phyloP scores from a whole-genome alignment of 2,797 vertebrate genomes.

The Avahi laniger region DNA sequence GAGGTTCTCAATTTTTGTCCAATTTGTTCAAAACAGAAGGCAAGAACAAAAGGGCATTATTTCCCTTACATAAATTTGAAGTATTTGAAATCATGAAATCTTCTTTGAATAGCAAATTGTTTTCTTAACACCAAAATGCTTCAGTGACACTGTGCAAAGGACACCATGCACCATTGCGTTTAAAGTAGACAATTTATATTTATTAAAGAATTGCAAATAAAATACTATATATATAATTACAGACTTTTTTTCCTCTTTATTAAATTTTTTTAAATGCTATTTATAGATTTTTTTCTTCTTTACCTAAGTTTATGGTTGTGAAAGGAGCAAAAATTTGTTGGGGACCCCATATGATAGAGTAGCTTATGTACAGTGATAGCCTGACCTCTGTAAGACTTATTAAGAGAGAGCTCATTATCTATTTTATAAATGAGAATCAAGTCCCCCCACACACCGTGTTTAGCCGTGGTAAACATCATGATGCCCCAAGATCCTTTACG shows the following conservation, averaged over 20 bases:
- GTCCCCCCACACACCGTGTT: not conserved
- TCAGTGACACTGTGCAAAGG: not conserved
- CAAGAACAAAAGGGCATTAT: not conserved
- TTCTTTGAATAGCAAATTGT: not conserved
- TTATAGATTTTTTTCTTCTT: not conserved
- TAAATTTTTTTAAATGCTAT: not conserved
- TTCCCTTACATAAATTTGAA: not conserved
- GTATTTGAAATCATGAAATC: not conserved
- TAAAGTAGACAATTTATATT: not conserved
- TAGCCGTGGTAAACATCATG: not conserved
- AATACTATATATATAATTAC: not conserved
- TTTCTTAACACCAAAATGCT: not conserved
- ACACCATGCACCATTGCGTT: not conserved
- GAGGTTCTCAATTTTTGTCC: not conserved
- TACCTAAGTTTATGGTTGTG: not conserved
- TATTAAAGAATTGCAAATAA: not conserved
- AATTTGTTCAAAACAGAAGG: not conserved
- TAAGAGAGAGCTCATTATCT: not conserved
- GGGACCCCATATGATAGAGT: not conserved
- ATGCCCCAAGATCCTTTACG: not conserved
- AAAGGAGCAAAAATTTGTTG: not conserved
- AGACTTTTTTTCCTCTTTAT: not conserved
- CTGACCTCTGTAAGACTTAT: not conserved
- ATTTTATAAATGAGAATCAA: conserved; percentile 12
- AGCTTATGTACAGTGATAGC: not conserved